These are phyloP conservation scores for Dendroctonus ponderosae DNA, from an alignment of 1,140 invertebrate species.

Conservation along the genomic window DNA sequence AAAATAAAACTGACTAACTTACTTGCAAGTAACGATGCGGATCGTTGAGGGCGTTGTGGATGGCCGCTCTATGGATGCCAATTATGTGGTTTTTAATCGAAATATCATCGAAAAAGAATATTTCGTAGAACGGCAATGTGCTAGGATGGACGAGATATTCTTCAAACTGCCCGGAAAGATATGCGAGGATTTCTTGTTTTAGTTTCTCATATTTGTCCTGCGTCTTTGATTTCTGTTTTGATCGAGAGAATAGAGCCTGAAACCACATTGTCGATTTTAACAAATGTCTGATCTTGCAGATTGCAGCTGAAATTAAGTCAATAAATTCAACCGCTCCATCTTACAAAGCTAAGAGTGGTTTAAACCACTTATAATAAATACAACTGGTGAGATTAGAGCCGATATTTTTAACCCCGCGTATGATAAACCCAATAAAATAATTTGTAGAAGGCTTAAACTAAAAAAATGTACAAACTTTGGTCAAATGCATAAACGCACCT, in stretches of 20 bases:
- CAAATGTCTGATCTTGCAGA: background rate
- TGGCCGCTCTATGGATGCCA: constrained; percentile 64
- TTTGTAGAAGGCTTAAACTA: too few relatives aligned
- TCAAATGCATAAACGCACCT: constrained; percentile 46
- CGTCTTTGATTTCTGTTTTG: constrained; percentile 52
- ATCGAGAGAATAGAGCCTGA: constrained; percentile 59
- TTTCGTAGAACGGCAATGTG: constrained; percentile 63
- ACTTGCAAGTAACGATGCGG: constrained; percentile 78
- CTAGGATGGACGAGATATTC: constrained; percentile 53
- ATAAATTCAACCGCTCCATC: too few relatives aligned
- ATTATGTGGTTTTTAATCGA: constrained; percentile 72
- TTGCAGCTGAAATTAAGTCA: too few relatives aligned
- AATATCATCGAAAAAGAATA: constrained; percentile 72
- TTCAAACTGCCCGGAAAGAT: constrained; percentile 52
- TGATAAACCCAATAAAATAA: too few relatives aligned
- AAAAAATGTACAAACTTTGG: too few relatives aligned
- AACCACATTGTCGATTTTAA: background rate
- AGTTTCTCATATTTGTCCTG: constrained; percentile 59
- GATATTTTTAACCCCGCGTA: too few relatives aligned
- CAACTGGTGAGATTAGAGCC: too few relatives aligned
- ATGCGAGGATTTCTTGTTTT: constrained; percentile 50
- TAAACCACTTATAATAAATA: too few relatives aligned
- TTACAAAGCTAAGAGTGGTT: too few relatives aligned
- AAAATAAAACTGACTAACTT: too few relatives aligned
- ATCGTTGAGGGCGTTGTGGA: constrained; percentile 79